Base-by-base conservation (phyloP, 2,797 vertebrate species). In the Sebastes matsubarae region DNA sequence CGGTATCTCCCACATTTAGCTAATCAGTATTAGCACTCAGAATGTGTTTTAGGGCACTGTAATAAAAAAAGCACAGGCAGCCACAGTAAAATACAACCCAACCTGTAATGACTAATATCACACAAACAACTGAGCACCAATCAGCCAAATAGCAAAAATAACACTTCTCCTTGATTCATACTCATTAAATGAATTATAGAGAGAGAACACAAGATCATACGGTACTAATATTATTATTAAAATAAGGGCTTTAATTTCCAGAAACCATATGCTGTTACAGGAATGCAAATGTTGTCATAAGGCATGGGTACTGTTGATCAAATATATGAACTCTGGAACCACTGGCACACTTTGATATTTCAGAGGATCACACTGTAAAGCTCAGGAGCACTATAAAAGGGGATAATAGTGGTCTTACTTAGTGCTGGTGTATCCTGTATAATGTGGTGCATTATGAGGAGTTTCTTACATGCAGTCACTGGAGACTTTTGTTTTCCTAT, bases 31-130 rank as follows among this genome's bases (percentile, higher is more conserved):
- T 75, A 84, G 60, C 68, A 76, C 75, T 87, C 72, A 11, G 13
- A 61, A 55, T 80, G 71, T 66, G 50, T 88, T 88, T 87, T 71
- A 59, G 65, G 80, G 65, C 66, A 72, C 66, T 27, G 30, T 54
- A 82, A 90, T 84, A 87, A 91, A 88, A 89, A 88, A 89, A 71
- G 55, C 46, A 22, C 75, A 71, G 61, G 27, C 27, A 86, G 79
- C 54, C 36, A 75, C 68, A 59, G 61, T 66, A 68, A 80, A 84
- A 82, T 25, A 78, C 36, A 83, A 79, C 27, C 72, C 71, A 70
- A 83, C 46, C 70, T 59, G 6, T 84, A 83, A 89, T 83, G 81
- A 88, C 77, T 81, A 84, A 90, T 79, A 84, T 81, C 65, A 81
- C 68, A 87, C 72, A 84, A 80, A 88, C 71, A 88, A 85, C 84